A percentile compares a stretch with the other conserved stretches of the same genome.
phyloP scores from a whole-genome alignment of 2,113 vertebrate genomes.

The Ailuropoda melanoleuca region DNA sequence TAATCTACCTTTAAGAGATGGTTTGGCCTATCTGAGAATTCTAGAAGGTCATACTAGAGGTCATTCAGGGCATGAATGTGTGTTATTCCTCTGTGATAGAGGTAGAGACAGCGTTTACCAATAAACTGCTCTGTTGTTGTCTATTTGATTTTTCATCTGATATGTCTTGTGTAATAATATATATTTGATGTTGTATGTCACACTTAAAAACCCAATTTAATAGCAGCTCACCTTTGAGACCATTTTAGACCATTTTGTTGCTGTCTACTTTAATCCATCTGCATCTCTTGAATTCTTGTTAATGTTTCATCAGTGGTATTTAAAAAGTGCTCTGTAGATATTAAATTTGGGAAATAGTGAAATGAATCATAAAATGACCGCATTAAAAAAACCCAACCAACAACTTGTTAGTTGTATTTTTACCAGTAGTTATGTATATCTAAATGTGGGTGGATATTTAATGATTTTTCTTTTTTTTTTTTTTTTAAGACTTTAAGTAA shows the following conservation, averaged over 20 bases:
- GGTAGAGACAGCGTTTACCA: neutral
- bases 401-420: neutral
- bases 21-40: neutral
- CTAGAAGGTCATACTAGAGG: neutral
- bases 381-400: neutral
- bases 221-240: neutral
- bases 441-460: neutral
- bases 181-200: neutral
- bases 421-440: neutral
- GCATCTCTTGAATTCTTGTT: neutral
- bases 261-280: neutral
- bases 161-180: neutral
- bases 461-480: neutral
- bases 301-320: neutral
- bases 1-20: neutral
- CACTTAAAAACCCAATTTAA: neutral
- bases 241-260: constrained; percentile 2
- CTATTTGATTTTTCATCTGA: neutral
- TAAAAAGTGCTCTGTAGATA: neutral
- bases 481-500: neutral
- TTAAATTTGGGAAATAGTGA: neutral
- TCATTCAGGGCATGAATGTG: neutral
- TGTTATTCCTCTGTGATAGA: neutral
- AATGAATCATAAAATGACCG: neutral
- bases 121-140: neutral